Conservation (phyloP, 2,888 invertebrate species). For the Tipula lateralis region DNA sequence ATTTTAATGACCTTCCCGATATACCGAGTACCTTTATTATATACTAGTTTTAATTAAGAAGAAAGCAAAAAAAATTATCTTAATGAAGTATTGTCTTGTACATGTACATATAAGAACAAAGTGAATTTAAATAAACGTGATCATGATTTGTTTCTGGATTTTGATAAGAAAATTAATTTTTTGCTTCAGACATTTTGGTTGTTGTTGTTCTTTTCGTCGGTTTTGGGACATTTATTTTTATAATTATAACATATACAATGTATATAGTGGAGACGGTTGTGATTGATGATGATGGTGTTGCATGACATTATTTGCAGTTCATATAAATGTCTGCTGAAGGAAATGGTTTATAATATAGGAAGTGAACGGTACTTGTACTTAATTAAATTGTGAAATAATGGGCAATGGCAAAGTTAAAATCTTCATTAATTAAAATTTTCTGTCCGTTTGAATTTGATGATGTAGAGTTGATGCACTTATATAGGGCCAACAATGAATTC, state of each 20-base stretch:
- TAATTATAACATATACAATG: not conserved
- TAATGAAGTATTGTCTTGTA: not conserved
- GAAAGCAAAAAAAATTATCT: not conserved
- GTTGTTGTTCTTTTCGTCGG: not conserved
- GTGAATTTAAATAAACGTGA: conserved; percentile 24
- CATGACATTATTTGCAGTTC: too few species aligned
- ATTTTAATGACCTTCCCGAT: conserved; percentile 14
- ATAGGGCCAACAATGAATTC: too few species aligned
- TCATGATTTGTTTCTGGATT: not conserved
- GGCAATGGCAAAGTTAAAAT: too few species aligned
- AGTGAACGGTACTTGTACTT: too few species aligned
- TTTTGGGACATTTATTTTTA: conserved; percentile 13
- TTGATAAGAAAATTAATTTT: conserved; percentile 5
- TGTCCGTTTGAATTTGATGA: too few species aligned
- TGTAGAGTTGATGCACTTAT: too few species aligned
- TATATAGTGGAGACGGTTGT: not conserved
- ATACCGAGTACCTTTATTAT: not conserved
- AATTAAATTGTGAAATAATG: too few species aligned
- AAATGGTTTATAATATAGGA: too few species aligned
- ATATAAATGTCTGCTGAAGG: too few species aligned
- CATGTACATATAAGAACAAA: not conserved
- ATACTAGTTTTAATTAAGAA: not conserved
- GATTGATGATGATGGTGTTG: not conserved
- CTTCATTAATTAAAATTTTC: too few species aligned
- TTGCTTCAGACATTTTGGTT: not conserved